Evolutionary conservation across 2,113 vertebrate genomes (phyloP).

Genomic region (Falco punctatus): DNA sequence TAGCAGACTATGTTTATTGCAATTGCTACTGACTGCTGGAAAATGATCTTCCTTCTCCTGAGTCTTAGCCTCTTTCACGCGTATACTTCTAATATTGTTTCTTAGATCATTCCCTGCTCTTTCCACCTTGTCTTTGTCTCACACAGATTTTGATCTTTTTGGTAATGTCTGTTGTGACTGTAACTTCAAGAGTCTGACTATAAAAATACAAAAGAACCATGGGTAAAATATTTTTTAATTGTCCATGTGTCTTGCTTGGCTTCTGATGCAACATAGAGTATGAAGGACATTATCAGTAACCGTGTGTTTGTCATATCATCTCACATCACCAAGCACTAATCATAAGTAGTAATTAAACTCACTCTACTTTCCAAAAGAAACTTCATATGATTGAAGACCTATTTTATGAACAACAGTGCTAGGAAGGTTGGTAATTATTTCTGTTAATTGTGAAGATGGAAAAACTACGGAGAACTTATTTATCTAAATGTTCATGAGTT

Average conservation of each 20-base stretch:
- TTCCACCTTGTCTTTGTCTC: not conserved
- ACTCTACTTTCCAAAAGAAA: not conserved
- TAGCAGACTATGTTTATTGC: constrained; percentile 40
- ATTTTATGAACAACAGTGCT: not conserved
- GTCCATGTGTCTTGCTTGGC: not conserved
- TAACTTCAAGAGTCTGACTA: not conserved
- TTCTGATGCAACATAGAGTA: not conserved
- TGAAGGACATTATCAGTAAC: not conserved
- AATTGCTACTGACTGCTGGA: constrained; percentile 24
- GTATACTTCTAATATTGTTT: not conserved
- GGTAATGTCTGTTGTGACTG: not conserved
- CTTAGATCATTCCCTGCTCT: not conserved
- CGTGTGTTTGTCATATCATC: not conserved
- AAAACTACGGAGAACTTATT: not conserved
- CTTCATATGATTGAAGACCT: not conserved
- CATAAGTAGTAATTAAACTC: not conserved
- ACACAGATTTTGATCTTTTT: not conserved
- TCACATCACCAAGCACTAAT: not conserved
- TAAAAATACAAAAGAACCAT: not conserved
- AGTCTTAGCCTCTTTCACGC: not conserved
- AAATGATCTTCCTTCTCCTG: not conserved
- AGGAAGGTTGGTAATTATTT: not conserved
- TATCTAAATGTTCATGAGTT: not conserved
- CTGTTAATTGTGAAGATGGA: not conserved
- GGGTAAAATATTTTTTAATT: not conserved